Conservation (phyloP, 2,797 vertebrate genomes). For the Ciconia nigra region DNA sequence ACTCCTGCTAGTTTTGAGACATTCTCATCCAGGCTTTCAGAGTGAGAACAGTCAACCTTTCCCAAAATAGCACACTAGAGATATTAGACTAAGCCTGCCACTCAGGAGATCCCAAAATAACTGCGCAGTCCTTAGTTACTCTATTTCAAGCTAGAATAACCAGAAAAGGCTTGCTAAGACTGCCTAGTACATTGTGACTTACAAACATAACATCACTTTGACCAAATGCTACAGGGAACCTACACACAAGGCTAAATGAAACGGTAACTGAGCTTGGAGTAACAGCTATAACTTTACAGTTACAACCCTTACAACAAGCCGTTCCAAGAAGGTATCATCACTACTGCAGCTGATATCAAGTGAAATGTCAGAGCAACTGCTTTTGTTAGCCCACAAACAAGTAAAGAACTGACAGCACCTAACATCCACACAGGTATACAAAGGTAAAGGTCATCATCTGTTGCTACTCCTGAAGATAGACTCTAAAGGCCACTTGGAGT, state of each 20-base stretch:
- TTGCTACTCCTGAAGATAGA: not conserved
- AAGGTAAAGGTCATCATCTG: not conserved
- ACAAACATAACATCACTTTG: not conserved
- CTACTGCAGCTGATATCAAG: not conserved
- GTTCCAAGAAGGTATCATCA: not conserved
- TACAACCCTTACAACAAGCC: not conserved
- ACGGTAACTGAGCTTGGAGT: not conserved
- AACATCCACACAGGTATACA: not conserved
- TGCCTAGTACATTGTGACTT: not conserved
- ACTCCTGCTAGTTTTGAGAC: not conserved
- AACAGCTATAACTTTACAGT: not conserved
- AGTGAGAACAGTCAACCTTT: conserved; percentile 3
- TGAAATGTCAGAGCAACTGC: not conserved
- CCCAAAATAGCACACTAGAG: conserved; percentile 33
- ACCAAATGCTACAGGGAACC: not conserved
- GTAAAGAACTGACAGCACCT: not conserved
- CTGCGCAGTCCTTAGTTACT: not conserved
- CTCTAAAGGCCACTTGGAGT: not conserved
- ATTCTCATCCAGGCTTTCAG: not conserved
- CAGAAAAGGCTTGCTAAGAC: not conserved
- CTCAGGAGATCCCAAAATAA: conserved; percentile 45
- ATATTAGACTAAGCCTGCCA: conserved; percentile 8
- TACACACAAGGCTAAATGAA: not conserved
- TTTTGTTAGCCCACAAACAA: not conserved
- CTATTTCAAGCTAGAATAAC: not conserved